Evolutionary conservation across 1,140 invertebrate species (phyloP).

Genomic region (Ectropis grisescens): DNA sequence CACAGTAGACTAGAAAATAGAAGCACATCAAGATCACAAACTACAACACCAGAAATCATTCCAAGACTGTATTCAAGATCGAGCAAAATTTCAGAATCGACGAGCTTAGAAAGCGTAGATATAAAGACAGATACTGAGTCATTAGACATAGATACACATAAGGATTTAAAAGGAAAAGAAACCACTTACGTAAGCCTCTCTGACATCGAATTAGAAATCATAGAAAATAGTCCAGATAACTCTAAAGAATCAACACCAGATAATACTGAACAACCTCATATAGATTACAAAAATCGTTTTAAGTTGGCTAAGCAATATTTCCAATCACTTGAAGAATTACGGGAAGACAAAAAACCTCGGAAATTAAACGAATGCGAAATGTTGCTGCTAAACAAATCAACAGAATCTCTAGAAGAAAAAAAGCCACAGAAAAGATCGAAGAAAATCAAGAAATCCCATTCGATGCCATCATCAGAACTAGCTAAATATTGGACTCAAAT

Average conservation of each 20-base stretch:
- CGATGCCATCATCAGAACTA: conserved; percentile 55
- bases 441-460: conserved; percentile 44
- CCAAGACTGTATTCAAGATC: conserved; percentile 2
- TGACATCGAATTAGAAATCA: conserved; percentile 56
- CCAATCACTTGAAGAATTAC: conserved; percentile 57
- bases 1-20: conserved; percentile 1
- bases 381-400: conserved; percentile 29
- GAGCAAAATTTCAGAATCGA: background rate
- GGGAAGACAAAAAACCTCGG: conserved; percentile 30
- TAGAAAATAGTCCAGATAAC: conserved; percentile 34
- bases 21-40: conserved; percentile 3
- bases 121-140: conserved; percentile 16
- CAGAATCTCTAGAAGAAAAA: conserved; percentile 41
- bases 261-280: conserved; percentile 22
- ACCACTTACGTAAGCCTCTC: conserved; percentile 42
- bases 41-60: conserved; percentile 4
- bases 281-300: conserved; percentile 61
- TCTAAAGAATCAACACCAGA: conserved; percentile 24
- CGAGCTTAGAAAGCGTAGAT: conserved; percentile 8
- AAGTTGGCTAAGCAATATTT: conserved; percentile 60
- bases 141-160: conserved; percentile 19
- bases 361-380: conserved; percentile 53
- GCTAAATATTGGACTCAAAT: conserved; percentile 47
- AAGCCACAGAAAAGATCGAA: conserved; percentile 26
- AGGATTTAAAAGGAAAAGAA: conserved; percentile 21